phyloP scores from a whole-genome alignment of 2,888 invertebrate genomes.

The Shargacucullia verbasci region DNA sequence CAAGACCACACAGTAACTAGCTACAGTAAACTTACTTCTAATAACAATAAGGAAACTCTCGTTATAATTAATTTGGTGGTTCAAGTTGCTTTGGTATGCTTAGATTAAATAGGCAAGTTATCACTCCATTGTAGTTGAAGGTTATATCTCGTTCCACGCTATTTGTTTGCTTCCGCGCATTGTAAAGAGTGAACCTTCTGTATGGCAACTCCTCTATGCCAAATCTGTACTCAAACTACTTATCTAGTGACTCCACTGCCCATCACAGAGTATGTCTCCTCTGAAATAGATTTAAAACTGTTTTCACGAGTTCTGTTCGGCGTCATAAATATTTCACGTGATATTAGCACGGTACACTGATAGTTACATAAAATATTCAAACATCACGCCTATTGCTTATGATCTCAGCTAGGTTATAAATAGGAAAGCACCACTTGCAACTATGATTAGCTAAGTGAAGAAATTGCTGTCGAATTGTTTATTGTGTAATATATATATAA shows the following conservation, averaged over 20 bases:
- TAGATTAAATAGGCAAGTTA: too few species aligned
- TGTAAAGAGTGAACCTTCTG: not conserved
- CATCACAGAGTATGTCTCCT: slow-evolving; percentile 26
- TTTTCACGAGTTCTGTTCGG: slow-evolving; percentile 26
- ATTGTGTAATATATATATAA: too few species aligned
- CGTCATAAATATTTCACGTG: slow-evolving; percentile 32
- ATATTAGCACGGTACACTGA: slow-evolving; percentile 20
- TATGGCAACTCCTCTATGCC: not conserved
- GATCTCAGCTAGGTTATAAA: slow-evolving; percentile 4
- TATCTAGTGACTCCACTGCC: slow-evolving; percentile 25
- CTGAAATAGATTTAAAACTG: slow-evolving; percentile 32
- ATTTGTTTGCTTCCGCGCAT: too few species aligned
- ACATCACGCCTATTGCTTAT: not conserved
- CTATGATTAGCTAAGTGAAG: not conserved
- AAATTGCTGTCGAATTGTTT: not conserved
- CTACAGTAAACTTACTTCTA: not conserved
- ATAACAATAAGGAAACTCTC: not conserved
- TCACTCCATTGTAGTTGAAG: too few species aligned
- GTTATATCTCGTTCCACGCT: too few species aligned
- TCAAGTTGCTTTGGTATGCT: too few species aligned
- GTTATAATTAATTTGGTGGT: too few species aligned
- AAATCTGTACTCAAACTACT: slow-evolving; percentile 4
- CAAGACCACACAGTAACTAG: slow-evolving; percentile 9
- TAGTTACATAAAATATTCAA: slow-evolving; percentile 13
- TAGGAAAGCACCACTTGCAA: not conserved